Conservation (phyloP, 2,113 vertebrate species). For the Mormyrus lacerda region DNA sequence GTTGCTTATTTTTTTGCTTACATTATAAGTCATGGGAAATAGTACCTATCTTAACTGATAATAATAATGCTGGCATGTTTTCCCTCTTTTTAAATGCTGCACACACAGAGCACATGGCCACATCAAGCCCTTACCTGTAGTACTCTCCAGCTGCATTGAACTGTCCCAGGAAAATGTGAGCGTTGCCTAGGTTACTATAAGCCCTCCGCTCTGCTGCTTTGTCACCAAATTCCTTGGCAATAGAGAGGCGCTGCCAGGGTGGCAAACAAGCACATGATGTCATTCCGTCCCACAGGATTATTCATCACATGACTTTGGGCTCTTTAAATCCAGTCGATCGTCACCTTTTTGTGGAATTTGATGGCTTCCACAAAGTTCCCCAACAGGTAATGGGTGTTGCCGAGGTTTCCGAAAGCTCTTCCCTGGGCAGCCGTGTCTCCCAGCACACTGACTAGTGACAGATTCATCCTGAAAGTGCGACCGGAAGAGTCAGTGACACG, state of each 20-base stretch:
- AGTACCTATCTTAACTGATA: too few relatives aligned
- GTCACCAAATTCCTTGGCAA: slow-evolving; percentile 97
- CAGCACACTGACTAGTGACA: slow-evolving; percentile 87
- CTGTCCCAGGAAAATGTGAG: slow-evolving; percentile 87
- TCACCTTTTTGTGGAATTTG: slow-evolving; percentile 90
- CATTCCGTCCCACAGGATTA: neutral
- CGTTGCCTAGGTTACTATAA: slow-evolving; percentile 93
- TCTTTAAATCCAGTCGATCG: neutral
- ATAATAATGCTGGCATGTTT: neutral
- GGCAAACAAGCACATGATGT: neutral
- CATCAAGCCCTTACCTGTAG: slow-evolving; percentile 72
- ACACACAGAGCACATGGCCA: neutral
- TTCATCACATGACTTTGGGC: neutral
- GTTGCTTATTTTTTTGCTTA: neutral
- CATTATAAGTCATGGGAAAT: neutral
- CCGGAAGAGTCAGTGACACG: neutral
- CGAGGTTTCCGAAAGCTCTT: slow-evolving; percentile 87
- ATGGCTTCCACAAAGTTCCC: slow-evolving; percentile 88
- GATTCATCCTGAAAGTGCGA: slow-evolving; percentile 71
- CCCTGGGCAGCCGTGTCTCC: slow-evolving; percentile 90
- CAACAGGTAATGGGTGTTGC: slow-evolving; percentile 91
- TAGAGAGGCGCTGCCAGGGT: slow-evolving; percentile 78
- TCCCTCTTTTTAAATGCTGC: neutral
- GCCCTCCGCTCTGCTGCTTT: slow-evolving; percentile 86
- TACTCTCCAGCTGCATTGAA: slow-evolving; percentile 84